phyloP scores from a whole-genome alignment of 2,797 vertebrate species.

The Odontamblyopus rebecca region DNA sequence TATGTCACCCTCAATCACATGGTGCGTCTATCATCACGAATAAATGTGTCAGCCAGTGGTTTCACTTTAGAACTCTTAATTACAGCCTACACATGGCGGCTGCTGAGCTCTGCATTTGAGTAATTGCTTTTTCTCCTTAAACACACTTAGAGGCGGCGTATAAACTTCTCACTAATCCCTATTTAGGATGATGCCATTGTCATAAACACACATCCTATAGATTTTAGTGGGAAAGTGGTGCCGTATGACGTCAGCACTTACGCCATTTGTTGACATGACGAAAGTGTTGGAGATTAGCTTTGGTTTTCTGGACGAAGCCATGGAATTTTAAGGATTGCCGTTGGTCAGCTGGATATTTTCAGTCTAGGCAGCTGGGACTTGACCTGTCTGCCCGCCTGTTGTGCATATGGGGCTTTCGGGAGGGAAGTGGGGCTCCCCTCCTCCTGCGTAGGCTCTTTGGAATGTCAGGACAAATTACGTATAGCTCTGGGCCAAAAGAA shows the following conservation, averaged over 20 bases:
- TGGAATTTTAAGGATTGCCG: conserved; percentile 3
- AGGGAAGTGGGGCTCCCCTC: conserved; percentile 41
- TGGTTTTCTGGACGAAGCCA: neutral
- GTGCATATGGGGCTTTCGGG: conserved; percentile 27
- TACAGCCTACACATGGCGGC: neutral
- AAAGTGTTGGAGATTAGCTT: neutral
- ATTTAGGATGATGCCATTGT: conserved; percentile 1
- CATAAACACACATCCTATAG: neutral
- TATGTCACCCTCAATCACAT: neutral
- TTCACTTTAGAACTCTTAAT: conserved; percentile 7
- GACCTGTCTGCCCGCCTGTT: conserved; percentile 28
- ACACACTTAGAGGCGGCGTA: neutral
- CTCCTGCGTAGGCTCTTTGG: conserved; percentile 16
- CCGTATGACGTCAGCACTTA: conserved; percentile 11
- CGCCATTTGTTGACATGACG: conserved; percentile 5
- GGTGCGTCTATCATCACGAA: neutral
- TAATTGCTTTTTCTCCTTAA: conserved; percentile 6
- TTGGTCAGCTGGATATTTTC: conserved; percentile 15
- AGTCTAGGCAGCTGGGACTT: conserved; percentile 12
- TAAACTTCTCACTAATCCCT: conserved; percentile 1
- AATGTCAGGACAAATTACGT: conserved; percentile 50
- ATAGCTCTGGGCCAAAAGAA: conserved; percentile 31
- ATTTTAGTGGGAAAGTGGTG: neutral
- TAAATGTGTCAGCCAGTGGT: conserved; percentile 4
- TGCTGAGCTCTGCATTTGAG: conserved; percentile 2